Evolutionary conservation across 2,113 vertebrate species (phyloP).

Genomic region (Dasyornis broadbenti): DNA sequence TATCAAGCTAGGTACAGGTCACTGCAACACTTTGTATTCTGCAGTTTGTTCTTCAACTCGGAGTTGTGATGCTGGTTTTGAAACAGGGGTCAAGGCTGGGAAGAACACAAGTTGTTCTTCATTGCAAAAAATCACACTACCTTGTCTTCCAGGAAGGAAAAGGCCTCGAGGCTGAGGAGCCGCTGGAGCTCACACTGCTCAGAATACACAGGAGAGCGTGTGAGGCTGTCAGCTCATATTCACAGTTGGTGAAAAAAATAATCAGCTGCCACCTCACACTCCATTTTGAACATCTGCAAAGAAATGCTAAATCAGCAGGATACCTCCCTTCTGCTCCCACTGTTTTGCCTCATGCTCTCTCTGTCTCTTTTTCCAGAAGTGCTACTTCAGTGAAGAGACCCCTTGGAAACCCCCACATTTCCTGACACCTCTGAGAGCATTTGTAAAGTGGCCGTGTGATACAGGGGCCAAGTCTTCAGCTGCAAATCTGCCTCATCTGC

Average conservation of each 20-base stretch:
- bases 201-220: accelerated
- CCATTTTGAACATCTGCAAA: neutral
- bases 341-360: neutral
- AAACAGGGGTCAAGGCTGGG: neutral
- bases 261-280: neutral
- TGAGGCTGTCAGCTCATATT: neutral
- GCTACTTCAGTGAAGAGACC: neutral
- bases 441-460: neutral
- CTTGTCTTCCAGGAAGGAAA: neutral
- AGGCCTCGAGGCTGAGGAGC: neutral
- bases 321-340: neutral
- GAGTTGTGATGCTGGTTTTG: neutral
- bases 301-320: slow-evolving; percentile 10
- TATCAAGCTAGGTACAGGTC: neutral
- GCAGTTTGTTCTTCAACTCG: neutral
- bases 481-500: neutral
- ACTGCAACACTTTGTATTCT: neutral
- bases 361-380: neutral
- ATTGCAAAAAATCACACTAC: neutral
- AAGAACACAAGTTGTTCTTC: neutral
- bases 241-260: neutral
- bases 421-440: neutral
- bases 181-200: neutral
- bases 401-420: neutral
- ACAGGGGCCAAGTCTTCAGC: neutral